A percentile compares a stretch with the other conserved stretches of the same genome.
Evolutionary conservation across 2,797 vertebrate species (phyloP).

Genomic region (Siniperca scherzeri): DNA sequence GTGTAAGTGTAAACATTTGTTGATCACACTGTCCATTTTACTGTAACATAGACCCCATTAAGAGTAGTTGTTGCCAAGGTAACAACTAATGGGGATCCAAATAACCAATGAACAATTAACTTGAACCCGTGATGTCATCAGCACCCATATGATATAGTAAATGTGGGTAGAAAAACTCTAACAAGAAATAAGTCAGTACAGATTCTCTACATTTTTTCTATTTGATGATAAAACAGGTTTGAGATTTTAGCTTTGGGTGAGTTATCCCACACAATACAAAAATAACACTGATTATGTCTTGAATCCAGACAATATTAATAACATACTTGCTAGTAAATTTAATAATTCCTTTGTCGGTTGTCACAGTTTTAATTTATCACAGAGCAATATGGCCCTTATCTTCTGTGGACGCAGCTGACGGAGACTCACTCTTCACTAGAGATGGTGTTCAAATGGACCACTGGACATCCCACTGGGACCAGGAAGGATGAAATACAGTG

Average conservation of each 20-base stretch:
- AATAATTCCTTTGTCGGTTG: conserved; percentile 37
- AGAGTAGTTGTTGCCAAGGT: background rate
- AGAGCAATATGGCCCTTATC: conserved; percentile 37
- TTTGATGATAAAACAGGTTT: background rate
- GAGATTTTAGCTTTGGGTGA: background rate
- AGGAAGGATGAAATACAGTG: conserved; percentile 78
- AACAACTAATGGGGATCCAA: background rate
- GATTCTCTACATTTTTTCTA: background rate
- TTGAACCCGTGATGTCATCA: background rate
- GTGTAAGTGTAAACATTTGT: background rate
- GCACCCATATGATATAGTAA: background rate
- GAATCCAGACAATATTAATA: conserved; percentile 8
- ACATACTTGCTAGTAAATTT: conserved; percentile 28
- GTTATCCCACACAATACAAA: background rate
- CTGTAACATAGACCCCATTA: background rate
- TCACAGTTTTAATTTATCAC: conserved; percentile 51
- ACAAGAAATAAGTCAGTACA: background rate
- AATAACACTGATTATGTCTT: background rate
- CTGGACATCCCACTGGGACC: conserved; percentile 78
- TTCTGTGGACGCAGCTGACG: conserved; percentile 65
- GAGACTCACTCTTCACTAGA: conserved; percentile 35
- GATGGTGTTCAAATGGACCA: conserved; percentile 78
- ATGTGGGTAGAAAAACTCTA: background rate
- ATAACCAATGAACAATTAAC: background rate
- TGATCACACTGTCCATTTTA: background rate